Base-by-base conservation (phyloP, 2,888 invertebrate genomes). In the Rhagonycha lutea region DNA sequence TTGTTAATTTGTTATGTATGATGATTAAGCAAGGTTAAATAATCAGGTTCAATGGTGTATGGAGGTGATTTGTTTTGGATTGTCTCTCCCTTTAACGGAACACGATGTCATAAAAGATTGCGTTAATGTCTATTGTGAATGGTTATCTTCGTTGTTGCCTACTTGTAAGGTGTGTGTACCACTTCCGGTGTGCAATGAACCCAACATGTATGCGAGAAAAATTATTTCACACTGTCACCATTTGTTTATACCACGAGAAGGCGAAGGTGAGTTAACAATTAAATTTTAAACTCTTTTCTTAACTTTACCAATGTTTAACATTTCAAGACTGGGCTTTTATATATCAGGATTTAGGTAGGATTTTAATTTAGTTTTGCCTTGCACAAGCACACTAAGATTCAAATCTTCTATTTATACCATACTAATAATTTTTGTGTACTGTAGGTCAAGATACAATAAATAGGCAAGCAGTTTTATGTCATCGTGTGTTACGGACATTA, bases 51-150 rank as follows among this genome's bases (percentile, higher is more conserved):
- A 93, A 86, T 95, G 95, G 95, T 95, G 95, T 77, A 92, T 95
- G 89, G 94, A 95, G 88, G 95, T 95, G 12, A 93, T 98, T 78
- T 95, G 98, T 83, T 98, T 93, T 88, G 98, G 98, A 0, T 90
- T 99, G 4, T 95, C 96, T 12, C 89, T 98, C 65, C 97, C 98
- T 0, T 89, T 98, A 68, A 91, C 93, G 47, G 98, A 98, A 88
- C 97, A 98, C 86, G 98, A 98, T 83, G 96, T 97, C 0, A 94
- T 98, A 70, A 94, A 97, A 80, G 98, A 98, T 87, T 98, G 98
- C 87, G 98, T 98, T 62, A 96, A 96, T 86, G 95, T 98, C 47
- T 98, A 98, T 86, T 98, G 98, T 87, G 97, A 98, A 85, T 99
- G 98, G 98, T 89, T 99, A 80, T 94, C 96, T 0, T 95, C 98